These are phyloP conservation scores for Deilephila elpenor DNA, from an alignment of 2,888 invertebrate species.

Conservation along the genomic window DNA sequence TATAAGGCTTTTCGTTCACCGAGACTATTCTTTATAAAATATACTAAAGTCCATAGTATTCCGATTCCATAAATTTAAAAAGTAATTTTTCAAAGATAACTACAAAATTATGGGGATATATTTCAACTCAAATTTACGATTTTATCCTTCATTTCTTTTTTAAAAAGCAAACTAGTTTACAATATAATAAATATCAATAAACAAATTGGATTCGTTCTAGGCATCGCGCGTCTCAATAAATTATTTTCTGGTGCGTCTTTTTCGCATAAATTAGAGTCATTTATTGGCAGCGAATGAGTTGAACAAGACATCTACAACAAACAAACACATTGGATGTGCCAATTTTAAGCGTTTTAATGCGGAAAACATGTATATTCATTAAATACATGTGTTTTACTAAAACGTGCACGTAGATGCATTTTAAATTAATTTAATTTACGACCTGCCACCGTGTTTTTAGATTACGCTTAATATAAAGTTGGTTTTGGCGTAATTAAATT, in stretches of 20 bases:
- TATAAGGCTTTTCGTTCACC: too few relatives aligned
- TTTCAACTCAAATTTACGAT: too few relatives aligned
- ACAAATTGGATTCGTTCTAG: background rate
- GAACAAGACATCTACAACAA: background rate
- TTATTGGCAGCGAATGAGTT: background rate
- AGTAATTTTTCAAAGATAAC: too few relatives aligned
- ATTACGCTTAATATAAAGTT: too few relatives aligned
- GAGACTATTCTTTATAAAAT: too few relatives aligned
- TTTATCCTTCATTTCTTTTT: too few relatives aligned
- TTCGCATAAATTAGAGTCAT: background rate
- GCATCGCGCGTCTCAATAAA: background rate
- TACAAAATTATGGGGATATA: too few relatives aligned
- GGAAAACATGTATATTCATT: too few relatives aligned
- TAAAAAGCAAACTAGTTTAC: background rate
- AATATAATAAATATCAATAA: background rate
- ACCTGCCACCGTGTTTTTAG: background rate
- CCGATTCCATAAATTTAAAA: too few relatives aligned
- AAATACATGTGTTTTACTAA: background rate
- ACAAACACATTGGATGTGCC: background rate
- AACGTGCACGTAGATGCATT: constrained; percentile 1
- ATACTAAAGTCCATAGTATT: too few relatives aligned
- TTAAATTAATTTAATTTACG: background rate
- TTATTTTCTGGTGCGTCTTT: background rate
- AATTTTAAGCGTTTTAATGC: background rate
- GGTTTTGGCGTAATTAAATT: too few relatives aligned